Base-by-base conservation (phyloP, 2,797 vertebrate species). In the Periparus ater region DNA sequence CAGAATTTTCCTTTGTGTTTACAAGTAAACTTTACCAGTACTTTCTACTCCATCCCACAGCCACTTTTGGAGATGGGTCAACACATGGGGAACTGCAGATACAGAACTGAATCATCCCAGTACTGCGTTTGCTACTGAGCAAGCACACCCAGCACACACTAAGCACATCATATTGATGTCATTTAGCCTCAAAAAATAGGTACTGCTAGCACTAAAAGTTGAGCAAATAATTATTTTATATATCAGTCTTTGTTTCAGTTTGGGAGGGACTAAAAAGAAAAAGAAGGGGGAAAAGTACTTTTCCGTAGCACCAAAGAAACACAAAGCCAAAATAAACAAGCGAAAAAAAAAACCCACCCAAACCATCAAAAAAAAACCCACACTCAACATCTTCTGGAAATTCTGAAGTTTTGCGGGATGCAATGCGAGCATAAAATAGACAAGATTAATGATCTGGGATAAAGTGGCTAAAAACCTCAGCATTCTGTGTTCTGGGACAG, bases 371-470 rank as follows among this genome's bases (percentile, higher is more conserved):
- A 29, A 29, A 55, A 45, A 1, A 0, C 42, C 66, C 83, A 74
- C 61, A 79, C 30, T 88, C 58, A 91, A 76, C 42, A 72, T 81
- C 62, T 78, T 85, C 73, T 71, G 68, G 68, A 95, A 92, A 85
- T 47, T 71, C 45, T 77, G 51, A 88, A 92, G 65, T 65, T 71
- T 73, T 95, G 89, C 9, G 85, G 93, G 79, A 89, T 89, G 82
- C 82, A 93, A 75, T 51, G 68, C 3, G 77, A 93, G 78, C 93
- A 89, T n/a, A 89, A 93, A 91, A 82, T 15, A 27, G 72, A 82
- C 89, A 93, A 94, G 93, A 96, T 95, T 94, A 92, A 95, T 74
- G 93, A 85, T 48, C 91, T 91, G 86, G 94, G 84, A 95, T 91
- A 76, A 86, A 94, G 91, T 78, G 85, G 93, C 90, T 91, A 67